Evolutionary conservation across 2,797 vertebrate species (phyloP), one percentile per base, ranked within the genome.

Genomic region (Arnoldichthys spilopterus): DNA sequence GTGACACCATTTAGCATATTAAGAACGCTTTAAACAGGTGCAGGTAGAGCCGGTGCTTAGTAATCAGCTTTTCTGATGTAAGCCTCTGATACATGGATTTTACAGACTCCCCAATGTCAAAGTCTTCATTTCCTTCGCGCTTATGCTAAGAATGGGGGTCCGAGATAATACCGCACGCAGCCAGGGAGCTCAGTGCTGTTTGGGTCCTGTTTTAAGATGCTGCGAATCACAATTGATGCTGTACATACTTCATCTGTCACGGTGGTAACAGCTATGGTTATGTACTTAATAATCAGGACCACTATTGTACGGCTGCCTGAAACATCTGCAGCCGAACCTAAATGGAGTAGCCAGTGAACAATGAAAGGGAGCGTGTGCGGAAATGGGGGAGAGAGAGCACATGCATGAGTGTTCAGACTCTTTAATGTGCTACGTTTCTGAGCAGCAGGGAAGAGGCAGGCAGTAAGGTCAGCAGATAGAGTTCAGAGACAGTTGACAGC

Each of bases 401-500:
- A 76, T 4, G 5, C 13, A 4, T 58, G 53, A 20, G 68, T 63
- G 32, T 59, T 18, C 83, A 58, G 68, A 84, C 81, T 84, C 22
- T 63, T 70, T 67, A 74, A 61, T 87, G 73, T 78, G 82, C 80
- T 83, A 84, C 89, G 85, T 90, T 86, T 91, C 89, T 6, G 76
- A 80, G 84, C 72, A 81, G 79, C 74, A n/a, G 87, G 77, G 87
- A 85, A 80, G 83, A 86, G 87, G 83, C 84, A 77, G 83, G 56
- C 37, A 15, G 56, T 63, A 80, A 90, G 88, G 90, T 91, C 90
- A 92, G 88, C 86, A 86, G 83, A 88, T 85, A 84, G 84, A 86
- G 89, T 88, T 91, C 87, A 85, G 84, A 88, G 86, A 86, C 83
- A 86, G 86, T 87, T 92, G 92, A 91, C 90, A 91, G 90, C 88